phyloP scores from a whole-genome alignment of 2,113 vertebrate genomes.

The Heptranchias perlo region DNA sequence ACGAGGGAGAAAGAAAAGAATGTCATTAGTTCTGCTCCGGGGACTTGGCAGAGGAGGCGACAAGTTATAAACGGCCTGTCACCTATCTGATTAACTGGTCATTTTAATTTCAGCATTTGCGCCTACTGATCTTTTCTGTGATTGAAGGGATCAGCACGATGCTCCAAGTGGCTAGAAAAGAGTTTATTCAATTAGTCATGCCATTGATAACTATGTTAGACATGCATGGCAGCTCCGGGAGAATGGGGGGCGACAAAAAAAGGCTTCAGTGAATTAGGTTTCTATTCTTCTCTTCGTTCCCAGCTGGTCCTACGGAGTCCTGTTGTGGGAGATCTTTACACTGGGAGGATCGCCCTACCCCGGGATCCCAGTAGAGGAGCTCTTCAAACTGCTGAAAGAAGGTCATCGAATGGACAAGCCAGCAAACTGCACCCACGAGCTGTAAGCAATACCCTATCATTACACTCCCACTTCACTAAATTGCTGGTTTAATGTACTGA shows the following conservation, averaged over 20 bases:
- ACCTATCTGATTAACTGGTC: constrained; percentile 63
- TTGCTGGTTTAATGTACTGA: neutral
- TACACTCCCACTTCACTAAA: too few relatives aligned
- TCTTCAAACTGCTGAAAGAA: constrained; percentile 96
- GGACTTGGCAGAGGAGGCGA: constrained; percentile 51
- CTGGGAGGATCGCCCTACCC: constrained; percentile 93
- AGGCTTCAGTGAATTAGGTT: constrained; percentile 39
- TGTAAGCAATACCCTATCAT: constrained; percentile 62
- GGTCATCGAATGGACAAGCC: constrained; percentile 98
- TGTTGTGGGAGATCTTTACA: constrained; percentile 98
- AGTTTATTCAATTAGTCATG: constrained; percentile 56
- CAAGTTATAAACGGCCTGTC: constrained; percentile 62
- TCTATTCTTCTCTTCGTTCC: constrained; percentile 47
- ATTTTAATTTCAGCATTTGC: constrained; percentile 61
- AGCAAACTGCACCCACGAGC: constrained; percentile 90
- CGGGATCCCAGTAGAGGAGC: constrained; percentile 91
- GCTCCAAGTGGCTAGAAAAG: constrained; percentile 54
- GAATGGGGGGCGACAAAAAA: constrained; percentile 40
- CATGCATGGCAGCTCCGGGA: constrained; percentile 52
- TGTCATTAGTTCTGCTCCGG: constrained; percentile 69
- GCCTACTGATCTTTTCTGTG: constrained; percentile 53
- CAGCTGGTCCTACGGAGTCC: constrained; percentile 96
- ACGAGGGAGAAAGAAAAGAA: constrained; percentile 62
- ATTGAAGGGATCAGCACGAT: constrained; percentile 53
- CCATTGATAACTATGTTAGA: constrained; percentile 55